These are phyloP conservation scores for Limnodromus scolopaceus DNA, from an alignment of 2,797 vertebrate species.

Conservation along the genomic window DNA sequence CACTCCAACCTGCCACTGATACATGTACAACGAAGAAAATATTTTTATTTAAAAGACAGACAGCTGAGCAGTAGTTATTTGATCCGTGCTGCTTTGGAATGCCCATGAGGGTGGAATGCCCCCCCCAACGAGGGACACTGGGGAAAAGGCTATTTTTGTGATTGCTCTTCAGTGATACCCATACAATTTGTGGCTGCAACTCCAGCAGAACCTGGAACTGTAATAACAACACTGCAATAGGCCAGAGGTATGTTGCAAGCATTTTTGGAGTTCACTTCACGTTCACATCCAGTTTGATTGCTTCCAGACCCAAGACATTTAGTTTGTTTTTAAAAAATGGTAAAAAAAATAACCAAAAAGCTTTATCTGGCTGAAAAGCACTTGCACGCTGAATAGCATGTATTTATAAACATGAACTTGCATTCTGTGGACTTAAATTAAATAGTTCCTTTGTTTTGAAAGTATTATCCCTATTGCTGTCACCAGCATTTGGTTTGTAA, in stretches of 20 bases:
- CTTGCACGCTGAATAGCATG: background rate
- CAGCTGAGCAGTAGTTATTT: slow-evolving; percentile 70
- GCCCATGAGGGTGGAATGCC: too few relatives aligned
- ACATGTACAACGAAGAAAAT: slow-evolving; percentile 50
- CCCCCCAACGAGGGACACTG: slow-evolving; percentile 9
- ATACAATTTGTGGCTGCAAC: background rate
- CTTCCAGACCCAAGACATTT: slow-evolving; percentile 65
- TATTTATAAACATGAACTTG: slow-evolving; percentile 8
- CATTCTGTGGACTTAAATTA: background rate
- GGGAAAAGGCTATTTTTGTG: slow-evolving; percentile 67
- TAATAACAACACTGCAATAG: slow-evolving; percentile 40
- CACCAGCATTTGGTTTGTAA: background rate
- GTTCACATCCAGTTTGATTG: slow-evolving; percentile 57
- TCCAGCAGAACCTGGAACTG: slow-evolving; percentile 65
- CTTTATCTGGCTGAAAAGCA: slow-evolving; percentile 50
- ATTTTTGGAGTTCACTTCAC: slow-evolving; percentile 51
- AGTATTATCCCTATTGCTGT: background rate
- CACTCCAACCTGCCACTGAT: slow-evolving; percentile 47
- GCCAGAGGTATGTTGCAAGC: slow-evolving; percentile 31
- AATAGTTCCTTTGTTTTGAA: background rate
- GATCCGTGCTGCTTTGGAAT: slow-evolving; percentile 60
- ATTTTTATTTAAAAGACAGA: slow-evolving; percentile 73
- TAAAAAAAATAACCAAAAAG: background rate
- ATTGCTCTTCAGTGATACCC: slow-evolving; percentile 28
- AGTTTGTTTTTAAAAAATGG: background rate